A percentile compares a stretch with the other conserved stretches of the same genome.
Conservation (phyloP, 2,888 invertebrate genomes). For the Anarsia innoxiella region DNA sequence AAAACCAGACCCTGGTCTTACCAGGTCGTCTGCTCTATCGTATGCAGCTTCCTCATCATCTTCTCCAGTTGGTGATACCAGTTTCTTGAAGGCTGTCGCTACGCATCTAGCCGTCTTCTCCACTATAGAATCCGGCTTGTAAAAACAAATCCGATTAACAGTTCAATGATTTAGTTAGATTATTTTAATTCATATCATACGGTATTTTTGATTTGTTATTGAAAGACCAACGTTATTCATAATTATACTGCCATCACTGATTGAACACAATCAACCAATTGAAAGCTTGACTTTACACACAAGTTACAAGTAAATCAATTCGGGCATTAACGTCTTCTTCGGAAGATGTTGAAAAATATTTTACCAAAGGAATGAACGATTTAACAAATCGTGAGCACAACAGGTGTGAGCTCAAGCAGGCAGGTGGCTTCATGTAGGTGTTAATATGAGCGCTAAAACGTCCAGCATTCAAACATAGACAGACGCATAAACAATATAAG, state of each 20-base stretch:
- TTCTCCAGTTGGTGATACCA: slow-evolving; percentile 60
- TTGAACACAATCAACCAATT: no score
- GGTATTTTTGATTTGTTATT: no score
- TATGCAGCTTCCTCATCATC: slow-evolving; percentile 77
- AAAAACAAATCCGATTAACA: no score
- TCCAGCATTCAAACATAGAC: slow-evolving; percentile 2
- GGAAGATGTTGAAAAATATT: no score
- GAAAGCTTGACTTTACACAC: no score
- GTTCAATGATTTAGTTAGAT: no score
- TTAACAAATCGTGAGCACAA: slow-evolving; percentile 9
- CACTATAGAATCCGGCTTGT: slow-evolving; percentile 78
- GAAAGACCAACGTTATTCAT: no score
- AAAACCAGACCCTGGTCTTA: slow-evolving; percentile 55
- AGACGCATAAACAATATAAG: background rate
- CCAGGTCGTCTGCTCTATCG: slow-evolving; percentile 82
- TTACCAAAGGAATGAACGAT: slow-evolving; percentile 7
- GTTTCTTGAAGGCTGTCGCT: slow-evolving; percentile 70
- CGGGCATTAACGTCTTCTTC: no score
- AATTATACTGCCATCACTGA: no score
- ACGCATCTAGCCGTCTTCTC: slow-evolving; percentile 72
- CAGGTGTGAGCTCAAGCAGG: slow-evolving; percentile 12
- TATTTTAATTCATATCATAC: no score
- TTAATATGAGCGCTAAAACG: slow-evolving; percentile 22
- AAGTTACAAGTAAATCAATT: no score
- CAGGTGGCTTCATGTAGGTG: slow-evolving; percentile 11